Conservation (phyloP, 2,113 vertebrate species). For the Sinosuthora webbiana region DNA sequence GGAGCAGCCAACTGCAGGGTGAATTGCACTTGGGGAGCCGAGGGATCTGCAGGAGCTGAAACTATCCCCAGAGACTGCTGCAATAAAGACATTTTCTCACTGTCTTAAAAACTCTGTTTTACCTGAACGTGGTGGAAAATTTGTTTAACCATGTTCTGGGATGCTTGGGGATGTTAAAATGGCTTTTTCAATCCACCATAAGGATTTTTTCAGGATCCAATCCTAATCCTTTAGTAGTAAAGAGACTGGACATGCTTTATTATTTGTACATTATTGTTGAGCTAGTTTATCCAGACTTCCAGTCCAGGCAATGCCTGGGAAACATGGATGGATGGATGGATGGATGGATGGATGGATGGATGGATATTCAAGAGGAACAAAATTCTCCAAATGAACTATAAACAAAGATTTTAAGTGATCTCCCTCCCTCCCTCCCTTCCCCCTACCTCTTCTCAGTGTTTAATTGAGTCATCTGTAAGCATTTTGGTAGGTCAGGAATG, state of each 20-base stretch:
- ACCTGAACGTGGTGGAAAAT: not conserved
- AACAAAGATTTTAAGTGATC: not conserved
- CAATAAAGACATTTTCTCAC: not conserved
- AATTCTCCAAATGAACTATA: not conserved
- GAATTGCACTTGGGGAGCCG: not conserved
- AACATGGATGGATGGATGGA: not conserved
- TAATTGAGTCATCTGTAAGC: slow-evolving; percentile 68
- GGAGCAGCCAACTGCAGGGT: not conserved
- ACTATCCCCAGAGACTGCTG: not conserved
- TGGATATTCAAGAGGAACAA: not conserved
- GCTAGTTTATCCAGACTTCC: not conserved
- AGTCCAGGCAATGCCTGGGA: not conserved
- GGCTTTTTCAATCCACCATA: not conserved
- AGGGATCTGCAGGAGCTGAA: not conserved
- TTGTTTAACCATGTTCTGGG: not conserved
- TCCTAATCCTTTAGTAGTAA: not conserved
- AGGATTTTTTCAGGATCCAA: not conserved
- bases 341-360: not conserved
- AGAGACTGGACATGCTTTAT: not conserved
- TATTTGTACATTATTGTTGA: not conserved
- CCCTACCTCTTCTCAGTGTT: not conserved
- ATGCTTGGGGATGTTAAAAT: not conserved
- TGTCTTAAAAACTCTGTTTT: not conserved
- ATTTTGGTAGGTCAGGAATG: slow-evolving; percentile 72
- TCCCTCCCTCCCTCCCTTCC: not conserved